Conservation (phyloP, 2,888 invertebrate species). For the Drosophila stalkeri region DNA sequence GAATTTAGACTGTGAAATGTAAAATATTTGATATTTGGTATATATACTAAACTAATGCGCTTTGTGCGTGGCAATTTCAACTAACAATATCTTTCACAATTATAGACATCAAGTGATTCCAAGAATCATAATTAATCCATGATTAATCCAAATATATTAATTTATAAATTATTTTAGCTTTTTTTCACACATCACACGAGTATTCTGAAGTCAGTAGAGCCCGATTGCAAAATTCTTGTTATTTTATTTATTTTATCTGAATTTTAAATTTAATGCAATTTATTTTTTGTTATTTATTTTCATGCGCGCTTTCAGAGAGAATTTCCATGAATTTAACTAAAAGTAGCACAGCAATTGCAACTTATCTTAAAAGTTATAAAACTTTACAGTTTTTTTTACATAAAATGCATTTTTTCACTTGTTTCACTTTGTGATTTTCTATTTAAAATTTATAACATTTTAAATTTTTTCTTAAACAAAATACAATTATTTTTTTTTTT, state of each 20-base stretch:
- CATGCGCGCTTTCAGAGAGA: neutral
- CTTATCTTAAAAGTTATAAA: neutral
- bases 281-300: too few relatives aligned
- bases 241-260: neutral
- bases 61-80: neutral
- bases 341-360: neutral
- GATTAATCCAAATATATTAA: neutral
- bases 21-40: neutral
- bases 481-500: neutral
- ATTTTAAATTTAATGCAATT: neutral
- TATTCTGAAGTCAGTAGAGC: neutral
- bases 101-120: too few relatives aligned
- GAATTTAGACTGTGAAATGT: neutral
- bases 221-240: neutral
- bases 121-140: neutral
- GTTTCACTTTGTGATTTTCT: neutral
- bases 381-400: neutral
- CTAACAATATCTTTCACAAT: neutral
- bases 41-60: too few relatives aligned
- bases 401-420: neutral
- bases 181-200: neutral
- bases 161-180: neutral
- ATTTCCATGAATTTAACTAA: neutral
- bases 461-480: neutral
- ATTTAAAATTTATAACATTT: neutral